phyloP scores from a whole-genome alignment of 1,140 invertebrate genomes.

The Hydropsyche tenuis region DNA sequence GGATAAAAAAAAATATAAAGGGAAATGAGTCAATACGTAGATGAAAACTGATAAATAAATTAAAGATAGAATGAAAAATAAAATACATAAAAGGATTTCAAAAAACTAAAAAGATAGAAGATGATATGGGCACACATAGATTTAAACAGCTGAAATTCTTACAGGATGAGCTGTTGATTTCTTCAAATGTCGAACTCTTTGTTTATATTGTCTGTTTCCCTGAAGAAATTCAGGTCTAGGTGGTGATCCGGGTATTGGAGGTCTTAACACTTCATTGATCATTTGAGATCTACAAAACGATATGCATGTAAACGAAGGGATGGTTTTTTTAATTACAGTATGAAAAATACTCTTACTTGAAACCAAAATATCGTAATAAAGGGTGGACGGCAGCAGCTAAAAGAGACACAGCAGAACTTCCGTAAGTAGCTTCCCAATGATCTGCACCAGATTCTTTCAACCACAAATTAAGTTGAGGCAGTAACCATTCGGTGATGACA shows the following conservation, averaged over 20 bases:
- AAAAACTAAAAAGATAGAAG: too few relatives aligned
- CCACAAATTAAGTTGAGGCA: conserved; percentile 41
- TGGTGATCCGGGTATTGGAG: conserved; percentile 33
- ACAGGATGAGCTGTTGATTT: conserved; percentile 59
- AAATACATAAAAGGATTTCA: conserved; percentile 3
- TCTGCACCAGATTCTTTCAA: conserved; percentile 29
- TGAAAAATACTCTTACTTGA: conserved; percentile 41
- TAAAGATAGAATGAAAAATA: not conserved
- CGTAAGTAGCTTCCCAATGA: conserved; percentile 42
- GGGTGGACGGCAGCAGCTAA: conserved; percentile 46
- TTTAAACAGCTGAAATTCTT: not conserved
- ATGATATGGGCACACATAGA: not conserved
- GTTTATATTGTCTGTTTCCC: conserved; percentile 60
- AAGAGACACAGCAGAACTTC: conserved; percentile 38
- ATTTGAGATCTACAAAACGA: conserved; percentile 46
- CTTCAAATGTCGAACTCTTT: conserved; percentile 57
- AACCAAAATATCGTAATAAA: conserved; percentile 41
- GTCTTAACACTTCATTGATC: conserved; percentile 30
- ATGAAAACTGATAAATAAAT: conserved; percentile 13
- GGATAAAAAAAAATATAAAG: conserved; percentile 24
- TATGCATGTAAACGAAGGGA: not conserved
- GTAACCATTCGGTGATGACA: conserved; percentile 42
- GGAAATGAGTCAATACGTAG: not conserved
- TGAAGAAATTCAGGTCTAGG: conserved; percentile 55
- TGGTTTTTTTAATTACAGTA: conserved; percentile 24